Base-by-base conservation (phyloP, 1,140 invertebrate genomes). In the Zaprionus capensis region DNA sequence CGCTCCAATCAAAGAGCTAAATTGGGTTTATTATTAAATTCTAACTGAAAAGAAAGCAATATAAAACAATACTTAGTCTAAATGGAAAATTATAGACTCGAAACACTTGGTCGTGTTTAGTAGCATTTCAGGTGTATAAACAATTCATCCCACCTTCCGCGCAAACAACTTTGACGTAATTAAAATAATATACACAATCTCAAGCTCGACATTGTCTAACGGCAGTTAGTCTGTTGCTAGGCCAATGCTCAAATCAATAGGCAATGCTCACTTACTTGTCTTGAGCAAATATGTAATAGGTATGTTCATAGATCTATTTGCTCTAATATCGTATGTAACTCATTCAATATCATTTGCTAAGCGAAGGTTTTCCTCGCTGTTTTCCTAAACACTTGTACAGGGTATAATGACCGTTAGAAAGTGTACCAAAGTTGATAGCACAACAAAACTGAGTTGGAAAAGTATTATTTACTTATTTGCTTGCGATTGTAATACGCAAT, bases 101-200 rank as follows among this genome's bases (percentile, higher is more conserved):
- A 46, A 55, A 56, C 34, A 56, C 15, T 55, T 55, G n/a, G n/a
- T 46, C 41, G n/a, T 17, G 41, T 46, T 44, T 44, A 44, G 15
- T 44, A 7, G 41, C 46, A 20, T 28, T 51, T 31, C 67, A 69
- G 66, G 22, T 69, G 57, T 69, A 15, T 28, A 61, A 69, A 69
- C 44, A 69, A 17, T 12, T 28, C 26, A 59, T 38, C 41, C 3
- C 1, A 20, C 24, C 36, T 24, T 24, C 22, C 57, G 51, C 31
- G 22, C 17, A 38, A 44, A 24, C 36, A 26, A 46, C 36, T n/a
- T 26, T 61, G 36, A 38, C 36, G 36, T 46, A 46, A 44, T 61
- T 46, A 7, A 44, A 24, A 38, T 38, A 17, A 41, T 38, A 59
- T 57, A 34, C n/a, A 36, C 9, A n/a, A 58, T 36, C 28, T n/a